Conservation (phyloP, 2,888 invertebrate species). For the Keiferia lycopersicella region DNA sequence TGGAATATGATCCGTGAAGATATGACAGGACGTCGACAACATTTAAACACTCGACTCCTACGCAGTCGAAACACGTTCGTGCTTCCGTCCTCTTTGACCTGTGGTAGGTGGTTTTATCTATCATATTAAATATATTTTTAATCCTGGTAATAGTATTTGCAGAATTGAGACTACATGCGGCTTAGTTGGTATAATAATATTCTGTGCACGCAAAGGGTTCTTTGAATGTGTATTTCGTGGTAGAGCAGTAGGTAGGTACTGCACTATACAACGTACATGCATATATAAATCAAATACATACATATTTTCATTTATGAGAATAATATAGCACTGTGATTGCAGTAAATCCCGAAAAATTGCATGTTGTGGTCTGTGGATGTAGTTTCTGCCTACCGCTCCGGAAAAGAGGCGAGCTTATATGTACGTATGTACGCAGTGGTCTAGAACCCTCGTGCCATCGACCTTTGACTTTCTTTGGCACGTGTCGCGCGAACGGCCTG, state of each 20-base stretch:
- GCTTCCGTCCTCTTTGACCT: constrained; percentile 7
- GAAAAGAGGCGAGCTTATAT: too few species aligned
- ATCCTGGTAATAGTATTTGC: background rate
- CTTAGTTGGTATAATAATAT: background rate
- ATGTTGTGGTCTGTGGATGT: too few species aligned
- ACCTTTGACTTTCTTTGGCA: constrained; percentile 76
- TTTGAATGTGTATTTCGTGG: background rate
- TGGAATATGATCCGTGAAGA: constrained; percentile 10
- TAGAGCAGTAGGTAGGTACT: background rate
- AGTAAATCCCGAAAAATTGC: too few species aligned
- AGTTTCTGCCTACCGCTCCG: too few species aligned
- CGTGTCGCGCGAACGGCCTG: constrained; percentile 50
- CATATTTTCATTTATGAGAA: too few species aligned
- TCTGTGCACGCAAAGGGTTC: background rate
- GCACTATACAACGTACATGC: background rate
- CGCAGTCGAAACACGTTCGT: background rate
- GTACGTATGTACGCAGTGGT: background rate
- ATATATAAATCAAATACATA: too few species aligned
- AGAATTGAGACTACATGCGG: background rate
- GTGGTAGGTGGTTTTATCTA: background rate
- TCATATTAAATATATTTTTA: background rate
- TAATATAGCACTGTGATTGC: too few species aligned
- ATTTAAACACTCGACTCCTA: background rate
- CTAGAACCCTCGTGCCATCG: constrained; percentile 54
- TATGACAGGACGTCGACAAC: background rate